Conservation (phyloP, 1,140 invertebrate genomes). For the Listronotus bonariensis region DNA sequence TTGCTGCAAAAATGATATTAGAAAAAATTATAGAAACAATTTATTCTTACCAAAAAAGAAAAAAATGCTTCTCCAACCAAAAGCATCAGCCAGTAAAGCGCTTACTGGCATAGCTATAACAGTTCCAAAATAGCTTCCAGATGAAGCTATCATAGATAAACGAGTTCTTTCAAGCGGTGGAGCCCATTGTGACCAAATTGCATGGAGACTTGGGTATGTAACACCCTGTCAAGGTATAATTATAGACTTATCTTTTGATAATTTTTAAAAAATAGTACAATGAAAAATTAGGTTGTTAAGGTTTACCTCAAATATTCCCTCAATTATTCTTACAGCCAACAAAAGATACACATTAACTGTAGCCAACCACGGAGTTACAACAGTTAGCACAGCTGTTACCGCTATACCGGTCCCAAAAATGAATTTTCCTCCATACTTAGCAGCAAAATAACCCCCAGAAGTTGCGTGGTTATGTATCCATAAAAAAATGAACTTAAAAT, state of each 20-base stretch:
- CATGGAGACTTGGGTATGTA: conserved; percentile 88
- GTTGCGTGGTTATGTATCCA: conserved; percentile 75
- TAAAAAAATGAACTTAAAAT: conserved; percentile 89
- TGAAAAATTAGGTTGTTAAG: not conserved
- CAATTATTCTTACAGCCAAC: conserved; percentile 76
- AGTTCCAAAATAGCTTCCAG: conserved; percentile 81
- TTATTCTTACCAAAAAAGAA: conserved; percentile 76
- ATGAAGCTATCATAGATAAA: conserved; percentile 77
- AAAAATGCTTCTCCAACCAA: conserved; percentile 87
- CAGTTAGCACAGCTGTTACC: conserved; percentile 78
- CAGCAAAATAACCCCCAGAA: conserved; percentile 64
- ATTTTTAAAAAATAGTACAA: too few relatives aligned
- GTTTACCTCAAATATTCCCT: conserved; percentile 85
- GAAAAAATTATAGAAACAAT: too few relatives aligned
- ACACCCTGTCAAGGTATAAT: not conserved
- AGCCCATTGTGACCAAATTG: conserved; percentile 88
- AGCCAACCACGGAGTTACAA: conserved; percentile 80
- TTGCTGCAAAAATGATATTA: too few relatives aligned
- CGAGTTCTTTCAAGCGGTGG: conserved; percentile 80
- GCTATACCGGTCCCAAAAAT: conserved; percentile 82
- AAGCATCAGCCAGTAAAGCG: conserved; percentile 70
- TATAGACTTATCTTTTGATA: too few relatives aligned
- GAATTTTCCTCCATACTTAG: conserved; percentile 64
- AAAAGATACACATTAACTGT: conserved; percentile 72
- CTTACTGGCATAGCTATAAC: conserved; percentile 79